These are phyloP conservation scores for Hesperophylax magnus DNA, from an alignment of 1,140 invertebrate species.

Conservation along the genomic window DNA sequence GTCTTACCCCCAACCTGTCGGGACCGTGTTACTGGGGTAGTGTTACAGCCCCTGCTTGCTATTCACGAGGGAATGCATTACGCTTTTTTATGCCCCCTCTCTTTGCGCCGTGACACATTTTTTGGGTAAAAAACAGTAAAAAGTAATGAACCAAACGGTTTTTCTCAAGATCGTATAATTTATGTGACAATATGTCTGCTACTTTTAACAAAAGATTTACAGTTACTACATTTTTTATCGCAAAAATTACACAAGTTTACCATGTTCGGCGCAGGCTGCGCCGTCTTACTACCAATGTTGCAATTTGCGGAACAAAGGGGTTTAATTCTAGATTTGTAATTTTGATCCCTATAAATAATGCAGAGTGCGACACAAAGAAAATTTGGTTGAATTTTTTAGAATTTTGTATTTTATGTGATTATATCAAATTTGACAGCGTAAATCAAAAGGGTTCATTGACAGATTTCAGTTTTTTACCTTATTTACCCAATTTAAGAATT, in stretches of 20 bases:
- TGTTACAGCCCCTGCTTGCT: constrained; percentile 57
- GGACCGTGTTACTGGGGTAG: constrained; percentile 55
- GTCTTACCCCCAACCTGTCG: constrained; percentile 58
- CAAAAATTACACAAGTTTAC: constrained; percentile 2
- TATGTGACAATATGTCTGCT: constrained; percentile 42
- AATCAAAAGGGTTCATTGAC: constrained; percentile 26
- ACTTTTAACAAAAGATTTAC: constrained; percentile 14
- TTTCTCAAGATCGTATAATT: constrained; percentile 54
- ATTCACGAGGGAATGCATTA: constrained; percentile 53
- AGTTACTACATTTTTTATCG: constrained; percentile 7
- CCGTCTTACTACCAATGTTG: constrained; percentile 35
- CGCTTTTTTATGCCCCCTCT: constrained; percentile 48
- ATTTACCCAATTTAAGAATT: not conserved
- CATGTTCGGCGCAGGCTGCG: constrained; percentile 29
- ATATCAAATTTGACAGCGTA: constrained; percentile 39
- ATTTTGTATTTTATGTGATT: not conserved
- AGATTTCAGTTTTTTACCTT: not conserved
- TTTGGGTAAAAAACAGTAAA: constrained; percentile 55
- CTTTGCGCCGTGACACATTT: constrained; percentile 53
- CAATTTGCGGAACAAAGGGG: constrained; percentile 58
- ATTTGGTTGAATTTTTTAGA: constrained; percentile 22
- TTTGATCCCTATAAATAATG: constrained; percentile 29
- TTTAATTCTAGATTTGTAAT: constrained; percentile 52
- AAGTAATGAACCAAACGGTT: constrained; percentile 48
- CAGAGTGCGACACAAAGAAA: constrained; percentile 1